Evolutionary conservation across 2,888 invertebrate species (phyloP), one percentile per base, ranked within the genome.

Genomic region (Oxycera nigricornis): DNA sequence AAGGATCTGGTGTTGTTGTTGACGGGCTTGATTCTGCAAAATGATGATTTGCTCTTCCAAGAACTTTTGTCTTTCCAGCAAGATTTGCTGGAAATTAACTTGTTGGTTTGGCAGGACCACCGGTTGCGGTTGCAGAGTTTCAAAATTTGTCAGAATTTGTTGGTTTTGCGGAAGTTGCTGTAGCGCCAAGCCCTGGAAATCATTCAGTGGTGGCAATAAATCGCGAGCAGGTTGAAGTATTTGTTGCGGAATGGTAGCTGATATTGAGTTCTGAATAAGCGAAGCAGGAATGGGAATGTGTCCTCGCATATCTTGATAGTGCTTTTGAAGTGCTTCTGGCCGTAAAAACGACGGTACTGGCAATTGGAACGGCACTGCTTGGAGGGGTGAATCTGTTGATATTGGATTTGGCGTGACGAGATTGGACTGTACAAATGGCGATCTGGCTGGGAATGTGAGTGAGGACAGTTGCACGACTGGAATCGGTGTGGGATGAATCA

Each of bases 41-140:
- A 90, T 85, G 11, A 87, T 88, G 65, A 93, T 87, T 82, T 93
- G 92, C 77, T 91, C 90, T 81, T 93, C 92, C 17, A 93, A 82
- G 39, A 89, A 84, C 75, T 88, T 87, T 80, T 93, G 92, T 75
- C 92, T 91, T 80, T 85, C 85, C 14, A 83, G 78, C 1, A 84
- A 78, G 65, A 81, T 82, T 74, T 80, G 82, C 72, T 82, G 84
- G 2, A 82, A 80, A 9, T 76, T 46, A 7, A 77, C 75, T 0
- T 65, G 72, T 2, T 81, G 77, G 7, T 80, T 75, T 4, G 72
- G 24, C 31, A 28, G 35, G 70, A 79, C 26, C 9, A 39, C 50
- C 7, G 61, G 9, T 14, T 73, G 65, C 26, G 72, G 50, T 30
- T 31, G 30, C 14, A 61, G 24, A 14, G n/a, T 14, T 6, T 26